Base-by-base conservation (phyloP, 2,888 invertebrate genomes). In the Margaritifera margaritifera region DNA sequence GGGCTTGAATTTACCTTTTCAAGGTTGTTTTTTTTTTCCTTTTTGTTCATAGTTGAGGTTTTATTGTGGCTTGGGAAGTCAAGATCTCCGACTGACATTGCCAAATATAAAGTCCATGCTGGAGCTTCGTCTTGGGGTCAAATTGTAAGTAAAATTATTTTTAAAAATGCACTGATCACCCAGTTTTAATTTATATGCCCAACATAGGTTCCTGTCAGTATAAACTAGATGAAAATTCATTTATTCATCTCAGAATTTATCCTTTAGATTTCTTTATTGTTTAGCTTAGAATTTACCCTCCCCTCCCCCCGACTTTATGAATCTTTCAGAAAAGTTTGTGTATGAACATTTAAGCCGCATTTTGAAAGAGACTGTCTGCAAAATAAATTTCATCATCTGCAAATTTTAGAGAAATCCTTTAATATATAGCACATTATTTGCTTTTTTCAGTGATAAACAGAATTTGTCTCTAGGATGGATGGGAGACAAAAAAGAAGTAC, bases 1-100 rank as follows among this genome's bases (percentile, higher is more conserved):
- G 27, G 27, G 2, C 27, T 31, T 31, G 42, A 42, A 42, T 42
- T 3, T 42, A 15, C 42, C 3, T 11, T 42, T 42, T 15, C 42
- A 42, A 42, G 2, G 42, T 42, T 42, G 3, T 42, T 11, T 42
- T 11, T 25, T 15, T 51, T 25, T 52, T 53, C 61, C 66, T 54
- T 57, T 66, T 64, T 59, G 62, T 54, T 81, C 81, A 8, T 75
- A 90, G 90, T 90, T 98, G 72, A 90, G 95, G 62, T 95, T 94
- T 92, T 93, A 94, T 59, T 93, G 94, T 77, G 94, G 94, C 1
- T 90, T 95, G 57, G 92, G 94, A 0, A 94, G 95, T 0, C 91
- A 92, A 5, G 95, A 96, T 88, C 92, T 96, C 73, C 90, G 95
- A 71, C 93, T 94, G 5, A 96, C 95, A 0, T 91, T 96, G 68